phyloP scores from a whole-genome alignment of 2,797 vertebrate genomes.

The Columba guinea region DNA sequence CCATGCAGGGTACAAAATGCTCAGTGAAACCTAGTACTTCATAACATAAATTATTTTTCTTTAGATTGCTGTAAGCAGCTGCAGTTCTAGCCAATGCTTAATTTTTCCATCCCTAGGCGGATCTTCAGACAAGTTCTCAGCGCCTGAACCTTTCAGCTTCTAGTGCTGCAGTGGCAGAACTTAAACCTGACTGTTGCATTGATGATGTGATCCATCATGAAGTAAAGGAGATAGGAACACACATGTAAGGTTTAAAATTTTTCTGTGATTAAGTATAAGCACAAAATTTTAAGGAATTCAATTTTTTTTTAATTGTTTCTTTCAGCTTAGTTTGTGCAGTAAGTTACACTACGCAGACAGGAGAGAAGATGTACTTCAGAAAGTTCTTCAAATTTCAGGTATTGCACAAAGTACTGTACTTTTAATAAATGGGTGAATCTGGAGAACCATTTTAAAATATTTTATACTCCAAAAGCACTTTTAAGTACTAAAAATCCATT shows the following conservation, averaged over 20 bases:
- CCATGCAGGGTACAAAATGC: background rate
- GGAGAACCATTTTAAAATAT: background rate
- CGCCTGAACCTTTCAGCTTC: constrained; percentile 96
- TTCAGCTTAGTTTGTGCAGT: constrained; percentile 97
- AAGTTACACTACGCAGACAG: constrained; percentile 94
- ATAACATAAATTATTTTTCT: background rate
- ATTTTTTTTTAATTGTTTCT: constrained; percentile 30
- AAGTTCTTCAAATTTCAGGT: constrained; percentile 99
- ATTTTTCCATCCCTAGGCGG: constrained; percentile 81
- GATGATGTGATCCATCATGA: constrained; percentile 99
- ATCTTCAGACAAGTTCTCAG: constrained; percentile 98
- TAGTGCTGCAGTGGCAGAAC: constrained; percentile 90
- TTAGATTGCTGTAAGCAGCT: background rate
- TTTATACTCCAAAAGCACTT: background rate
- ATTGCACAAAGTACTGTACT: constrained; percentile 12
- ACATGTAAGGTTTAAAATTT: constrained; percentile 84
- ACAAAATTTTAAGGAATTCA: background rate
- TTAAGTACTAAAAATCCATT: background rate
- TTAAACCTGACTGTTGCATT: constrained; percentile 94
- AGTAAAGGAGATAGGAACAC: constrained; percentile 98
- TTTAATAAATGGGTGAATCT: background rate
- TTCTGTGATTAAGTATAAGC: background rate
- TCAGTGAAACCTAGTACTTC: background rate
- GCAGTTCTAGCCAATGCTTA: background rate
- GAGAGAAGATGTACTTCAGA: constrained; percentile 98